Conservation (phyloP, 2,888 invertebrate species). For the Drosophila paracracens region DNA sequence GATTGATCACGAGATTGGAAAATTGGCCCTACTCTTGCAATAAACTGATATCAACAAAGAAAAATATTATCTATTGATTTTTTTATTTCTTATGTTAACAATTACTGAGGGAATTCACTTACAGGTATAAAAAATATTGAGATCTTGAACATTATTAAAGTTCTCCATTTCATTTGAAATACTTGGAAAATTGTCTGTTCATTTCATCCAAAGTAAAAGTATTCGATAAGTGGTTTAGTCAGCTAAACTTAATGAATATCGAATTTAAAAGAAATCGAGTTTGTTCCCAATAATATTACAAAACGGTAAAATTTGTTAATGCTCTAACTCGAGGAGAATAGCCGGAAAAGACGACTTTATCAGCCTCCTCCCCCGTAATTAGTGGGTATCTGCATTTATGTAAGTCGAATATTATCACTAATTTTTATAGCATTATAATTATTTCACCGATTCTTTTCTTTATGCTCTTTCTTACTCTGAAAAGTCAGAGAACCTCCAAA, state of each 20-base stretch:
- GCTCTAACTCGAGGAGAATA: neutral
- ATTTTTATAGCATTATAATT: neutral
- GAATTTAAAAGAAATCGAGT: neutral
- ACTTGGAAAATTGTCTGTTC: neutral
- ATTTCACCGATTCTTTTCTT: neutral
- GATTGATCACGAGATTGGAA: conserved; percentile 12
- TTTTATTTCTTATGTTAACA: neutral
- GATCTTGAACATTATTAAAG: neutral
- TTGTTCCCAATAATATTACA: neutral
- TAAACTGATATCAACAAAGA: conserved; percentile 35
- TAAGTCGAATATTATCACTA: neutral
- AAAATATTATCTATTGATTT: neutral
- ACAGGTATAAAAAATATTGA: neutral
- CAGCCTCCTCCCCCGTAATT: neutral
- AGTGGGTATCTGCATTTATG: neutral
- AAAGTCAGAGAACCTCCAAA: neutral
- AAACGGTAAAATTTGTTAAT: neutral
- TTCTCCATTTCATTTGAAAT: neutral
- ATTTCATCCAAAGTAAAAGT: neutral
- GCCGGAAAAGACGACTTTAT: neutral
- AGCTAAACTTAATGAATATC: neutral
- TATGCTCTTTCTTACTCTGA: neutral
- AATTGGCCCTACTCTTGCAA: conserved; percentile 22
- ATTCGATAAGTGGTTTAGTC: neutral
- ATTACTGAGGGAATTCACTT: neutral